Base-by-base conservation (phyloP, 2,888 invertebrate genomes). In the Sceliomorpha sp. region DNA sequence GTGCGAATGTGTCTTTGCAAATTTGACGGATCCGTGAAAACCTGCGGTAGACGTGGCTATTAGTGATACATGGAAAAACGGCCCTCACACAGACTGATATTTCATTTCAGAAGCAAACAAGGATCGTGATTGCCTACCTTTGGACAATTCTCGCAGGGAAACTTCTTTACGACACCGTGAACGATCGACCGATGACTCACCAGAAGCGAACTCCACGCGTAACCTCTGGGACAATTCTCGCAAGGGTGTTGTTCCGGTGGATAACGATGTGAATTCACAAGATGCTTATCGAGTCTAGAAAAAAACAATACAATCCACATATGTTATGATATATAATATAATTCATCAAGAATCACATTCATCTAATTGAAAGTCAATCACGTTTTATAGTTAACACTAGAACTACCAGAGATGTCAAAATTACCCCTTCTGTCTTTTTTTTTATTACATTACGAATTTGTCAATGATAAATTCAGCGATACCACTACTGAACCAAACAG, bases 21-120 rank as follows among this genome's bases (percentile, higher is more conserved):
- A 90, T 97, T 97, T 90, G 96, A 96, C 85, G 98, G 96, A 91
- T 98, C 98, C 86, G 96, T 96, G 92, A 98, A 98, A 89, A 95
- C 94, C 94, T 96, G 92, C 88, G 92, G 91, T 88, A 88, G 89
- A 84, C 86, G 86, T 79, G 88, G 80, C 85, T 86, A 83, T 85
- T 84, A 85, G 86, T 82, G 78, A 84, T 76, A 82, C 79, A 80
- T 81, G 70, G 76, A 81, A 81, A 64, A 45, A 31, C 24, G 7
- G 4, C 39, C 10, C 51, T 62, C 62, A 51, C 37, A 17, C 14
- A 31, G 29, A 9, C n/a, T 12, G 3, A 14, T 6, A 20, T 2
- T 15, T 8, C 4, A 12, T 3, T 20, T 50, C n/a, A 0, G 7
- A 4, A 14, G 5, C 6, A 4, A 8, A 29, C 7, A 13, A 20